phyloP scores from a whole-genome alignment of 2,113 vertebrate species.

The Microtus oregoni region DNA sequence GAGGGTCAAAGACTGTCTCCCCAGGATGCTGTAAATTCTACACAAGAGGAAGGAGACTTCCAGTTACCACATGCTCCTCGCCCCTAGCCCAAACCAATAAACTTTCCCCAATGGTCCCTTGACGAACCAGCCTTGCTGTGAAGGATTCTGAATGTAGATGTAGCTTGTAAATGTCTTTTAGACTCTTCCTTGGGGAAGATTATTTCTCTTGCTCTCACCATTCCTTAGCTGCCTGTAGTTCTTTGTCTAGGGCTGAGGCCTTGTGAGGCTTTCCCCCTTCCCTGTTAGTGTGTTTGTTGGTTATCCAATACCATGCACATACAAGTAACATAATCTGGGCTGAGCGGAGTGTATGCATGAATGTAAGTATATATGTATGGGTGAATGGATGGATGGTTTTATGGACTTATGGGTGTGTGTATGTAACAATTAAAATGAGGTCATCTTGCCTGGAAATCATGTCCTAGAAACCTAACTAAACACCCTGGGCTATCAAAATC shows the following conservation, averaged over 20 bases:
- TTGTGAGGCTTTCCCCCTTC: background rate
- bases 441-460: background rate
- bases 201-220: background rate
- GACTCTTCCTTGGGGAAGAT: background rate
- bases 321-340: background rate
- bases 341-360: background rate
- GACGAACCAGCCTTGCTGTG: background rate
- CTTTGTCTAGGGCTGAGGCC: background rate
- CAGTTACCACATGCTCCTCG: background rate
- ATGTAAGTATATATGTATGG: background rate
- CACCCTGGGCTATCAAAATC: background rate
- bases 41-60: background rate
- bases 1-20: background rate
- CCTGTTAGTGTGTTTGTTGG: background rate
- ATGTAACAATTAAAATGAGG: background rate
- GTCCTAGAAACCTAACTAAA: background rate
- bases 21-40: background rate
- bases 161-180: slow-evolving; percentile 36
- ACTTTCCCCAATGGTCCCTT: background rate
- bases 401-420: background rate
- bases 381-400: background rate
- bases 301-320: background rate
- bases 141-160: slow-evolving; percentile 21
- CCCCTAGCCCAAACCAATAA: background rate
- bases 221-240: background rate